Percentiles rank a stretch among this genome's conserved stretches.
Conservation (phyloP, 2,113 vertebrate genomes). For the Charina bottae region DNA sequence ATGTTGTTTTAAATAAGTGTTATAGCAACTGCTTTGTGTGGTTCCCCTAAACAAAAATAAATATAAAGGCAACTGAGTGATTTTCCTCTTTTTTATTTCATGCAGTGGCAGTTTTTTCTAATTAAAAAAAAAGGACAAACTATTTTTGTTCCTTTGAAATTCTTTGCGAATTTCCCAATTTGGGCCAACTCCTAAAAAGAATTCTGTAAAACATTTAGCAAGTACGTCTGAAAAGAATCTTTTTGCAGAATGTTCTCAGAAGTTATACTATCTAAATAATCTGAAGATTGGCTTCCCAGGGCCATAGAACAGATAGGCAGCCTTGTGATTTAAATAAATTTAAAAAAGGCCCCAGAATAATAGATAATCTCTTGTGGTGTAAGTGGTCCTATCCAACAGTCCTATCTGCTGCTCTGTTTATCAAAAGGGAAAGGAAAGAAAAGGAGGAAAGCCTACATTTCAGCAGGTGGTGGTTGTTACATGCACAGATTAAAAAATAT, state of each 20-base stretch:
- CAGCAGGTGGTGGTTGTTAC: constrained; percentile 28
- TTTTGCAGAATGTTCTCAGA: neutral
- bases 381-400: neutral
- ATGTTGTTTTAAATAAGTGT: neutral
- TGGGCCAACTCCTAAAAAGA: neutral
- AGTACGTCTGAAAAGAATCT: neutral
- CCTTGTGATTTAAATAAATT: neutral
- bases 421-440: constrained; percentile 12
- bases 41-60: neutral
- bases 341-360: constrained; percentile 14
- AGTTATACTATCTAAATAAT: neutral
- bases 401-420: neutral
- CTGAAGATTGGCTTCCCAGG: neutral
- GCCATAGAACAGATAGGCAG: constrained; percentile 12
- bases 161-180: neutral
- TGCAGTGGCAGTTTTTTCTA: neutral
- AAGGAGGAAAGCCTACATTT: constrained; percentile 5
- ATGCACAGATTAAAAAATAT: constrained; percentile 13
- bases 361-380: neutral
- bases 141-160: neutral
- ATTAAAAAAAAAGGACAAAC: neutral
- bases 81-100: neutral
- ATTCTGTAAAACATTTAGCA: neutral
- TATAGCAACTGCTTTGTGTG: neutral
- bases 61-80: neutral